Percentiles rank a stretch among this genome's conserved stretches.
Evolutionary conservation across 1,140 invertebrate species (phyloP).

Genomic region (Zophobas atratus): DNA sequence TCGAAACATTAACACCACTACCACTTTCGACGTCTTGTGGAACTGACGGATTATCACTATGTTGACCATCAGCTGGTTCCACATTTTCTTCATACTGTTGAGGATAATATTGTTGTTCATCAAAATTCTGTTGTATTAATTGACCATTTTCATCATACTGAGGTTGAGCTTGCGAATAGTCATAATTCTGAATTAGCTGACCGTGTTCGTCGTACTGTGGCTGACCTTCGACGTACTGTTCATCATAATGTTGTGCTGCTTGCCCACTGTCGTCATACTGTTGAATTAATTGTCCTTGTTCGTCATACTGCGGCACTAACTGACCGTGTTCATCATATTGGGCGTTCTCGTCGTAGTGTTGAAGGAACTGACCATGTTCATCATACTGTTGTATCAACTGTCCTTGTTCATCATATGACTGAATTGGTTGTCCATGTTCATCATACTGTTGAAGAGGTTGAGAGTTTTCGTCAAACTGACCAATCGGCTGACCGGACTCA

Average conservation of each 20-base stretch:
- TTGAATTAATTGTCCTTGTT: slow-evolving; percentile 23
- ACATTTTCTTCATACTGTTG: slow-evolving; percentile 23
- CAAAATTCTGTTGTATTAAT: slow-evolving; percentile 17
- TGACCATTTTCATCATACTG: slow-evolving; percentile 42
- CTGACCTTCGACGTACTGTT: not conserved
- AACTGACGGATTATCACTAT: not conserved
- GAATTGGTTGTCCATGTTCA: slow-evolving; percentile 46
- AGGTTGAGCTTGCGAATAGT: not conserved
- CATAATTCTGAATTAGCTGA: slow-evolving; percentile 27
- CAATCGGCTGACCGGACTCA: slow-evolving; percentile 54
- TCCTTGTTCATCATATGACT: slow-evolving; percentile 39
- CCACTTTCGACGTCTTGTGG: no score
- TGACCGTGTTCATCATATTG: slow-evolving; percentile 47
- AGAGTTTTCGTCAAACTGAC: slow-evolving; percentile 35
- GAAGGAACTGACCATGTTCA: slow-evolving; percentile 19
- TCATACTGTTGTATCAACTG: slow-evolving; percentile 42
- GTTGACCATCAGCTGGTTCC: not conserved
- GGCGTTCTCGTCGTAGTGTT: slow-evolving; percentile 40
- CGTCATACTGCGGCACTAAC: slow-evolving; percentile 31
- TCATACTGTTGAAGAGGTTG: slow-evolving; percentile 49
- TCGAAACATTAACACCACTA: no score
- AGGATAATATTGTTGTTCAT: not conserved
- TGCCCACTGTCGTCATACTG: slow-evolving; percentile 44
- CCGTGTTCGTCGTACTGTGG: slow-evolving; percentile 20
- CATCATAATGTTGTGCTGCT: slow-evolving; percentile 18